Base-by-base conservation (phyloP, 2,888 invertebrate species). In the Sinopyrophorus schimmeli region DNA sequence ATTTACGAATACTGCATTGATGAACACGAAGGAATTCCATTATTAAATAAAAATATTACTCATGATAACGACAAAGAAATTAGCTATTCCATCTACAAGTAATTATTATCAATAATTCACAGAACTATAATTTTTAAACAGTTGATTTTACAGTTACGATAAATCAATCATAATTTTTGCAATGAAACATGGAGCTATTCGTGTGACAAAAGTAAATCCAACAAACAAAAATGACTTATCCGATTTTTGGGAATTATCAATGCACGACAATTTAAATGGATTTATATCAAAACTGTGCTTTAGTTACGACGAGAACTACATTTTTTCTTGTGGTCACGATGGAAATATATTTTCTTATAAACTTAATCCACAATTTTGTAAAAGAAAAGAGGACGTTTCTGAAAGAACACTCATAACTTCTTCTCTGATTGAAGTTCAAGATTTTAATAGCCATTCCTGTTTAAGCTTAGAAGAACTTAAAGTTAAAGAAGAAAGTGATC, bases 261-360 rank as follows among this genome's bases (percentile, higher is more conserved):
- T 89, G 84, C 91, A 91, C 65, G 88, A 90, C 66, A 79, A 79
- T 28, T 77, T 79, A 43, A 83, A 84, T 16, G 90, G 90, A 3
- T 75, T 74, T 7, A 78, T 91, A 17, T 79, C 82, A 0, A 76
- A 77, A 47, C 74, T 91, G 38, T 77, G 80, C 47, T 77, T 84
- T 52, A 86, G 82, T 62, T 74, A 73, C 40, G 82, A 88, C 68
- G 75, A 78, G 57, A 76, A 72, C 74, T 81, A 71, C 67, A 74
- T 73, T 40, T 72, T 73, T 47, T 67, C 83, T 1, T 79, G 84
- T 60, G 91, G 90, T 0, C 65, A 76, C 10, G 90, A 90, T 68
- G 89, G 89, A 3, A 89, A 89, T 65, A 76, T 91, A 37, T 91
- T 91, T 65, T 78, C 84, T 0, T 90, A 81, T 61, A 61, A 67